Evolutionary conservation across 1,140 invertebrate species (phyloP).

Genomic region (Battus philenor): DNA sequence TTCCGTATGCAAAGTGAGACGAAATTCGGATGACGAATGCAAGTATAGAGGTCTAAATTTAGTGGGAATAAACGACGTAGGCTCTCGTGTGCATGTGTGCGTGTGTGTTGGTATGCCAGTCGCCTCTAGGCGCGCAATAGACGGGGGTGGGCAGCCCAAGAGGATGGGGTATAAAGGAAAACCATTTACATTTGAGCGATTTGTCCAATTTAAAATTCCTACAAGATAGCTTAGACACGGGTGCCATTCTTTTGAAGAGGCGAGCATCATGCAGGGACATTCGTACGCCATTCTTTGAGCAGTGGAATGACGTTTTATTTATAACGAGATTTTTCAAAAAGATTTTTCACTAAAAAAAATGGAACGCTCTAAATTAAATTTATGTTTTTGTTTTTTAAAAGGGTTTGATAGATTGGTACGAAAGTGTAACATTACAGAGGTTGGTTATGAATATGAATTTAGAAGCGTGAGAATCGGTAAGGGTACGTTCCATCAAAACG

Average conservation of each 20-base stretch:
- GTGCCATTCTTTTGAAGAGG: conserved; percentile 72
- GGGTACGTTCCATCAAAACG: conserved; percentile 71
- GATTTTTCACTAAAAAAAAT: not conserved
- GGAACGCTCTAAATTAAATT: not conserved
- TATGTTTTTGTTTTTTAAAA: conserved; percentile 14
- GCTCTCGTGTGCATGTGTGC: conserved; percentile 51
- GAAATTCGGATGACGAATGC: conserved; percentile 49
- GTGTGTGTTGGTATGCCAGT: conserved; percentile 71
- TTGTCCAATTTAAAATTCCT: conserved; percentile 78
- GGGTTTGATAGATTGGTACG: conserved; percentile 28
- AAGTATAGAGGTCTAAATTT: conserved; percentile 47
- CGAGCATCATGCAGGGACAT: conserved; percentile 58
- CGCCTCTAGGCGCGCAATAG: conserved; percentile 71
- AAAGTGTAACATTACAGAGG: conserved; percentile 27
- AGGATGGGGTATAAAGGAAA: conserved; percentile 77
- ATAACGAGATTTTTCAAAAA: conserved; percentile 39
- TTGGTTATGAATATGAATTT: conserved; percentile 72
- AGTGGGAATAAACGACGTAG: conserved; percentile 61
- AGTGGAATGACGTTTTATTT: conserved; percentile 39
- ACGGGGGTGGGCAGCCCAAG: conserved; percentile 61
- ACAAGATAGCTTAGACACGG: conserved; percentile 76
- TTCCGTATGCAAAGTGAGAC: conserved; percentile 46
- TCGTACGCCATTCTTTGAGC: conserved; percentile 36
- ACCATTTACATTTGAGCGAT: conserved; percentile 78
- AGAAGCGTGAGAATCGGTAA: conserved; percentile 60